These are phyloP conservation scores for Clitarchus hookeri DNA, from an alignment of 2,888 invertebrate genomes.

Conservation along the genomic window DNA sequence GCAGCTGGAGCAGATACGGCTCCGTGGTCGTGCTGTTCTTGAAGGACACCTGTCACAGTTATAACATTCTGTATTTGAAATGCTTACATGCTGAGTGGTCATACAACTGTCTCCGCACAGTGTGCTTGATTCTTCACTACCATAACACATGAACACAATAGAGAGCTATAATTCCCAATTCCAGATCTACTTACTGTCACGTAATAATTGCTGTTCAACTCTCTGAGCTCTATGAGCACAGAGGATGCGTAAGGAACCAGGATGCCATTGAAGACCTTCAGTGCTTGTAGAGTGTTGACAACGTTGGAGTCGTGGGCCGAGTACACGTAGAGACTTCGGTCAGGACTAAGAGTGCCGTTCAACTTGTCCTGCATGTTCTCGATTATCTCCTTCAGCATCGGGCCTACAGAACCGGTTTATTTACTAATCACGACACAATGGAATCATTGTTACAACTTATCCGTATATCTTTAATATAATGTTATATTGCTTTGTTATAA, in stretches of 20 bases:
- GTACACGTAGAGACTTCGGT: background rate
- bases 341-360: background rate
- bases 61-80: too few species aligned
- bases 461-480: too few species aligned
- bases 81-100: background rate
- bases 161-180: too few species aligned
- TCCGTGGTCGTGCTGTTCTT: slow-evolving; percentile 7
- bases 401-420: background rate
- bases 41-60: background rate
- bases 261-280: slow-evolving; percentile 17
- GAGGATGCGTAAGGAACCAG: background rate
- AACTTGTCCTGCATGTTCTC: background rate
- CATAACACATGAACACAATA: too few species aligned
- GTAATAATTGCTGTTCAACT: background rate
- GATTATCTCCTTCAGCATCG: background rate
- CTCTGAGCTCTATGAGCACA: slow-evolving; percentile 16
- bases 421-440: too few species aligned
- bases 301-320: slow-evolving; percentile 6
- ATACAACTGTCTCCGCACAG: too few species aligned
- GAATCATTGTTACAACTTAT: too few species aligned
- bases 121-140: too few species aligned
- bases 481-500: too few species aligned
- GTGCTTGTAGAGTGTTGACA: background rate
- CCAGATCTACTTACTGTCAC: background rate
- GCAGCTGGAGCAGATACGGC: background rate